Percentiles rank a stretch among this genome's conserved stretches.
These are phyloP conservation scores for Mechanitis messenoides DNA, from an alignment of 2,888 invertebrate genomes.

Conservation along the genomic window DNA sequence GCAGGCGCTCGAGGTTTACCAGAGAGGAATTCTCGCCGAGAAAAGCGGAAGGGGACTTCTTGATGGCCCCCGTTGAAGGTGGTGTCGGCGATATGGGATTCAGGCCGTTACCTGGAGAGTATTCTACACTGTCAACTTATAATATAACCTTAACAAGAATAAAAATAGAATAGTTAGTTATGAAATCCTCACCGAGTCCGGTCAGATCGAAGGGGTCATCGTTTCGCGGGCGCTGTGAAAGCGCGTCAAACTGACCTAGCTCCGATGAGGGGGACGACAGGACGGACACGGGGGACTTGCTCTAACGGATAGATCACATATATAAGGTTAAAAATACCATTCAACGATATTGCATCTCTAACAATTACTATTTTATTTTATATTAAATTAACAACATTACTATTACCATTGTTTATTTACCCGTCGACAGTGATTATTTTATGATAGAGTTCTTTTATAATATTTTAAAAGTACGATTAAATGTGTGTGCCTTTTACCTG, in stretches of 20 bases:
- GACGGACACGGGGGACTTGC: conserved; percentile 57
- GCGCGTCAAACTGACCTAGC: conserved; percentile 91
- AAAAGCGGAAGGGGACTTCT: conserved; percentile 97
- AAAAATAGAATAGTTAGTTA: neutral
- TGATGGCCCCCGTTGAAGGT: conserved; percentile 75
- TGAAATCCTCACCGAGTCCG: conserved; percentile 67
- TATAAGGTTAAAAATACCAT: no score
- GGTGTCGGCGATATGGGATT: conserved; percentile 50
- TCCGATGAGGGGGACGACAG: conserved; percentile 78
- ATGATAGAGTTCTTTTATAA: no score
- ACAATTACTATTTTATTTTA: no score
- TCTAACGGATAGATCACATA: conserved; percentile 34
- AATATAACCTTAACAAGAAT: neutral
- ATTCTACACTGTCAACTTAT: neutral
- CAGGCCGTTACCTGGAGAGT: conserved; percentile 58
- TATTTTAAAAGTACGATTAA: neutral
- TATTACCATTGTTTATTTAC: no score
- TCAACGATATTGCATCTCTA: no score
- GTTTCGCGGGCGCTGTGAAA: conserved; percentile 85
- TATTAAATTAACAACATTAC: no score
- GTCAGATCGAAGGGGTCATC: conserved; percentile 84
- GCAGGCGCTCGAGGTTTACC: conserved; percentile 98
- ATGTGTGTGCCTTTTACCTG: conserved; percentile 34
- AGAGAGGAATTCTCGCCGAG: conserved; percentile 97
- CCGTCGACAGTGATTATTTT: no score